phyloP scores from a whole-genome alignment of 2,113 vertebrate species.

The Raphicerus campestris region DNA sequence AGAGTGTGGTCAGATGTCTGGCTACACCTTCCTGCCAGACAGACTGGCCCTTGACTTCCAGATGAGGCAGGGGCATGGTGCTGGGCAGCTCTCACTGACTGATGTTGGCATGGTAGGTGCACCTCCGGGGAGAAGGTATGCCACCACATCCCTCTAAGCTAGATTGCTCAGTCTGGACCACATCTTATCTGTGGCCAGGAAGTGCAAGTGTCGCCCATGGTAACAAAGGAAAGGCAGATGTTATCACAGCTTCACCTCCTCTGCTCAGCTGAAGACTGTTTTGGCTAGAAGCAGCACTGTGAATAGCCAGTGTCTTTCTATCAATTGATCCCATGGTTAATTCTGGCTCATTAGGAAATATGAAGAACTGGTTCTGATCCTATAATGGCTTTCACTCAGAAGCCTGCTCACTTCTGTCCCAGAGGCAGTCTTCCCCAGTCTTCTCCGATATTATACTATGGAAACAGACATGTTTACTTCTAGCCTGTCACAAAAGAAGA shows the following conservation, averaged over 20 bases:
- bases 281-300: not conserved
- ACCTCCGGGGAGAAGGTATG: not conserved
- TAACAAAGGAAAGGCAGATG: not conserved
- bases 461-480: not conserved
- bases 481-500: not conserved
- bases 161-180: not conserved
- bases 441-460: not conserved
- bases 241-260: not conserved
- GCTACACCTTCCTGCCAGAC: not conserved
- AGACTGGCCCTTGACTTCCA: not conserved
- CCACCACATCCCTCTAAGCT: not conserved
- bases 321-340: not conserved
- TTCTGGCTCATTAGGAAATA: not conserved
- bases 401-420: not conserved
- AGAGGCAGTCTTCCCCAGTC: not conserved
- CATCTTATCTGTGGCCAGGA: not conserved
- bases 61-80: not conserved
- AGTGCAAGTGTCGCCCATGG: not conserved
- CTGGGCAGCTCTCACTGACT: not conserved
- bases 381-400: not conserved
- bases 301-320: not conserved
- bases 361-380: not conserved
- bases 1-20: not conserved
- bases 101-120: not conserved
- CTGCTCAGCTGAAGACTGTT: not conserved